A percentile compares a stretch with the other conserved stretches of the same genome.
These are phyloP conservation scores for Heptranchias perlo DNA, from an alignment of 2,113 vertebrate species.

Conservation along the genomic window DNA sequence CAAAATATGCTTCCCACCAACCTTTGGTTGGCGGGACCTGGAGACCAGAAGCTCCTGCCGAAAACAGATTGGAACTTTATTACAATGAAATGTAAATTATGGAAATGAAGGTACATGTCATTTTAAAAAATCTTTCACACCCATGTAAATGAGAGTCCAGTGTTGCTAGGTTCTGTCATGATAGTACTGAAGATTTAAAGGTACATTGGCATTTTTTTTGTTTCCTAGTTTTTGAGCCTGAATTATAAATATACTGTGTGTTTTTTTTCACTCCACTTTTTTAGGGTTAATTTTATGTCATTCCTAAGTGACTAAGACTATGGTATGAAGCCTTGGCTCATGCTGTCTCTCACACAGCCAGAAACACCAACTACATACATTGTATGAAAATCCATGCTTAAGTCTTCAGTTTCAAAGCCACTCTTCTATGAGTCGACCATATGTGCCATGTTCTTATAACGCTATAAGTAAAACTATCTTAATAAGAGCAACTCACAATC, in stretches of 20 bases:
- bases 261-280: neutral
- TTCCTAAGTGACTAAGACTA: neutral
- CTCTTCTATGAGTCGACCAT: neutral
- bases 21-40: no score
- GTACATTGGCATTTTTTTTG: neutral
- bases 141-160: neutral
- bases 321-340: neutral
- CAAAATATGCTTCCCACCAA: no score
- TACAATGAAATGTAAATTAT: neutral
- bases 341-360: neutral
- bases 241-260: neutral
- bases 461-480: neutral
- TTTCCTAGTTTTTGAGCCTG: neutral
- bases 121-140: neutral
- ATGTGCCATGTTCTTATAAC: neutral
- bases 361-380: neutral
- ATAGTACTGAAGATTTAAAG: neutral
- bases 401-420: neutral
- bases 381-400: neutral
- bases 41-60: neutral
- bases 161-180: neutral
- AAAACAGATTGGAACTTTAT: neutral
- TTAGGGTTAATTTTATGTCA: neutral
- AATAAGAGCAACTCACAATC: neutral
- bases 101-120: neutral